Evolutionary conservation across 2,113 vertebrate genomes (phyloP).

Genomic region (Todiramphus saurophagus): DNA sequence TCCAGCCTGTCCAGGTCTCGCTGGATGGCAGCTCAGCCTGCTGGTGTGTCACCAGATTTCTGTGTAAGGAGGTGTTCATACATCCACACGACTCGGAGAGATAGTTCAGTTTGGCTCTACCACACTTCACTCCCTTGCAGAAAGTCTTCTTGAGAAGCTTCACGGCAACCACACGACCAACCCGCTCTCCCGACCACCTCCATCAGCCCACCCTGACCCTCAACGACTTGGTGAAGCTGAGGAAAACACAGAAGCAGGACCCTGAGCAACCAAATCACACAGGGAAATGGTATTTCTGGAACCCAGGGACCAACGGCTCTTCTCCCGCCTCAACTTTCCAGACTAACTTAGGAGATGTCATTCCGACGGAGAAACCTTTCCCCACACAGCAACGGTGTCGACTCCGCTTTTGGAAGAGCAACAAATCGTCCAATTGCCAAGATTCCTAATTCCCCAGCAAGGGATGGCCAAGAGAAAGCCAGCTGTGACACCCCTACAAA

Average conservation of each 20-base stretch:
- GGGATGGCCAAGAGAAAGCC: not conserved
- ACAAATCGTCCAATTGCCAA: not conserved
- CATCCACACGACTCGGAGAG: no score
- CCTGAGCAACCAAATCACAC: not conserved
- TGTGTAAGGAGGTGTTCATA: no score
- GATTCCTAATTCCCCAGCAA: not conserved
- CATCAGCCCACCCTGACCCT: rapidly evolving
- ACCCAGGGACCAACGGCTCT: not conserved
- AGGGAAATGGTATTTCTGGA: not conserved
- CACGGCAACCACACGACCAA: rapidly evolving
- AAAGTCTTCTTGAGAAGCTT: not conserved
- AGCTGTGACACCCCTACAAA: not conserved
- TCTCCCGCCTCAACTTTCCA: not conserved
- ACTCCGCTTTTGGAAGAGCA: not conserved
- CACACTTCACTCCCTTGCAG: not conserved
- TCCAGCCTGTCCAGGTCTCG: no score
- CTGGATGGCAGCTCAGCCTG: no score
- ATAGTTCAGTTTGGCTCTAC: no score
- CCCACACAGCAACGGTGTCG: not conserved
- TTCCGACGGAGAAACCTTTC: not conserved
- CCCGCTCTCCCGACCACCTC: not conserved
- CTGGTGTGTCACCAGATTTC: no score
- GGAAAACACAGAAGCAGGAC: not conserved
- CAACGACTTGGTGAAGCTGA: rapidly evolving
- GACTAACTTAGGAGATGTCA: not conserved